Base-by-base conservation (phyloP, 2,888 invertebrate species). In the Yponomeuta plumbellus region DNA sequence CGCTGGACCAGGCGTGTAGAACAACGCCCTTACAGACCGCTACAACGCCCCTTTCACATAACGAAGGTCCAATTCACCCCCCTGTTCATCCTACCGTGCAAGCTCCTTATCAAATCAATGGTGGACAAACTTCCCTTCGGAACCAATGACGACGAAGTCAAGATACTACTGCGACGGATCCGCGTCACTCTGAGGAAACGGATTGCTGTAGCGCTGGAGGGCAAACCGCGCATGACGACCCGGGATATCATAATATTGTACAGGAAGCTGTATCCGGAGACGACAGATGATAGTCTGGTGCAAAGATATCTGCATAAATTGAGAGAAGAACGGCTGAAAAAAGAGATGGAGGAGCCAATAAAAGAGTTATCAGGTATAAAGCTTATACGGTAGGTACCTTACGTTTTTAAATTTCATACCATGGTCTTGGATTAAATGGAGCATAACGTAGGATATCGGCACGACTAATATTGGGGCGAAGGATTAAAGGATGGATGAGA, bases 201-300 rank as follows among this genome's bases (percentile, higher is more conserved):
- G 10, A 61, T 77, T 6, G 67, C 69, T n/a, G 67, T 72, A 13
- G 68, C 72, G 58, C 65, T 76, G 2, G 68, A 72, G 40, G 68
- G 66, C 40, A 70, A 70, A 65, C 57, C 52, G 11, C 66, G 66
- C 22, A 66, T 72, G 70, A 26, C 61, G 3, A 65, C 70, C 0
- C 23, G 61, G 17, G 68, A 70, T 20, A 70, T 74, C 22, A 23
- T 73, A 8, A 62, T 66, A 13, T 22, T 74, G 64, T 78, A 78
- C 64, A 72, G 77, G 62, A 34, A 66, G 61, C 23, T 39, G 26
- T 71, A 76, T 68, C 75, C 76, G 0, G 23, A n/a, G 20, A 39
- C 62, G 1, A 67, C 68, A 6, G 77, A 78, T 65, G 70, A 68
- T 64, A 66, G 62, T 10, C 69, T 78, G 21, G 66, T 77, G 34